phyloP scores from a whole-genome alignment of 2,113 vertebrate species.

The Acanthisitta chloris region DNA sequence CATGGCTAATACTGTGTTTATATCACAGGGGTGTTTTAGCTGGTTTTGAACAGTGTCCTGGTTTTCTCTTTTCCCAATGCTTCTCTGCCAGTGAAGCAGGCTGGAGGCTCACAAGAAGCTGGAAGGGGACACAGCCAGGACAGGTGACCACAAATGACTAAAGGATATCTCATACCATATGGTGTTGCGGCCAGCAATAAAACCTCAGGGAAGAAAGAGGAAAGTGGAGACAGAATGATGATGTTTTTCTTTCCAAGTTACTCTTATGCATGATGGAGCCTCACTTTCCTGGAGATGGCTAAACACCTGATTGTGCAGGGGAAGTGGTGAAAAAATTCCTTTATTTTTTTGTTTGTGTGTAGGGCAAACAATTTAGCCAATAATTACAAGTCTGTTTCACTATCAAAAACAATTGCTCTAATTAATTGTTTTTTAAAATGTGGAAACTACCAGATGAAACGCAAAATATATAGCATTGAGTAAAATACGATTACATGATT shows the following conservation, averaged over 20 bases:
- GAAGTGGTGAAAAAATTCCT: neutral
- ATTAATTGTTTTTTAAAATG: neutral
- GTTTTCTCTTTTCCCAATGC: neutral
- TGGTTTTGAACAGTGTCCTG: neutral
- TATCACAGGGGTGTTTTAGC: neutral
- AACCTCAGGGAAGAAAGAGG: neutral
- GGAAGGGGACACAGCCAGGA: neutral
- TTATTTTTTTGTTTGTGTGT: neutral
- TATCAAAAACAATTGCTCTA: neutral
- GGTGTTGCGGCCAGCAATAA: neutral
- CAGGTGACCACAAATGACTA: neutral
- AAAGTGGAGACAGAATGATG: neutral
- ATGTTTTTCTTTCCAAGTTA: neutral
- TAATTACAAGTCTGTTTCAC: neutral
- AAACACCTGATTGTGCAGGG: neutral
- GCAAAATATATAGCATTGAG: neutral
- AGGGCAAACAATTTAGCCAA: neutral
- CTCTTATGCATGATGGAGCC: neutral
- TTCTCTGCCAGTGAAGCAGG: neutral
- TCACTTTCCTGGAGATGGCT: neutral
- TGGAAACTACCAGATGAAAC: neutral
- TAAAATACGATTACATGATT: neutral
- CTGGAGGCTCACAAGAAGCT: neutral
- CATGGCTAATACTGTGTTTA: neutral
- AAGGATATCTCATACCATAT: neutral